Evolutionary conservation across 1,140 invertebrate species (phyloP).

Genomic region (Dreissena polymorpha): DNA sequence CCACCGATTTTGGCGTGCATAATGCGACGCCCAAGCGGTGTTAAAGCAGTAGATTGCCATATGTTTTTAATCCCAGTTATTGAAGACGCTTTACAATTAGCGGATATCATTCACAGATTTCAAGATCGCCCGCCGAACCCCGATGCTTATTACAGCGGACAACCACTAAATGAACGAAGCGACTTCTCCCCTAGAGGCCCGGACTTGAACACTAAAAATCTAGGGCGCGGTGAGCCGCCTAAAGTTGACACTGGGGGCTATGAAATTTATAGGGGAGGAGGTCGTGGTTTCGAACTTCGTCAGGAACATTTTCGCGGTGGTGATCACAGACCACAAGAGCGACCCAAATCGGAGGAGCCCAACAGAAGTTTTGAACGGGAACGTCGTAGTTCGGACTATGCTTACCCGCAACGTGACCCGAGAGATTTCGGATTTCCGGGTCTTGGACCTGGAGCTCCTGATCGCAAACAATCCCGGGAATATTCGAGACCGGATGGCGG

Average conservation of each 20-base stretch:
- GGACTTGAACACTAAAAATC: conserved; percentile 60
- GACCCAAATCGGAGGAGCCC: conserved; percentile 30
- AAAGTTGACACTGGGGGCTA: conserved; percentile 36
- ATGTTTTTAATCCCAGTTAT: conserved; percentile 64
- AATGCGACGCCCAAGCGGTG: conserved; percentile 63
- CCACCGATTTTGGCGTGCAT: conserved; percentile 68
- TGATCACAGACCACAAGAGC: conserved; percentile 23
- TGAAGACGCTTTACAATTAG: conserved; percentile 64
- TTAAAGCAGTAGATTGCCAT: conserved; percentile 70
- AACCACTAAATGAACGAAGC: neutral
- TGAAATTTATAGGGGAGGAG: conserved; percentile 14
- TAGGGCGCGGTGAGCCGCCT: conserved; percentile 56
- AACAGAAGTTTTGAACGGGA: conserved; percentile 14
- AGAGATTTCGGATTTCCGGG: conserved; percentile 1
- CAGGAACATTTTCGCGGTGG: conserved; percentile 59
- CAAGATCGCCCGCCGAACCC: conserved; percentile 41
- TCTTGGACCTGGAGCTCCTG: neutral
- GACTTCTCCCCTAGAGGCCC: conserved; percentile 11
- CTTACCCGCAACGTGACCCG: neutral
- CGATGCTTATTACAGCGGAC: conserved; percentile 26
- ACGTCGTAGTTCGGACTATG: neutral
- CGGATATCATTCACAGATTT: conserved; percentile 53
- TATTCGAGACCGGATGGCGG: conserved; percentile 4
- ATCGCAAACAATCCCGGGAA: conserved; percentile 1
- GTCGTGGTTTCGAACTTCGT: conserved; percentile 54